Conservation (phyloP, 2,888 invertebrate genomes). For the Pimpla rufipes region DNA sequence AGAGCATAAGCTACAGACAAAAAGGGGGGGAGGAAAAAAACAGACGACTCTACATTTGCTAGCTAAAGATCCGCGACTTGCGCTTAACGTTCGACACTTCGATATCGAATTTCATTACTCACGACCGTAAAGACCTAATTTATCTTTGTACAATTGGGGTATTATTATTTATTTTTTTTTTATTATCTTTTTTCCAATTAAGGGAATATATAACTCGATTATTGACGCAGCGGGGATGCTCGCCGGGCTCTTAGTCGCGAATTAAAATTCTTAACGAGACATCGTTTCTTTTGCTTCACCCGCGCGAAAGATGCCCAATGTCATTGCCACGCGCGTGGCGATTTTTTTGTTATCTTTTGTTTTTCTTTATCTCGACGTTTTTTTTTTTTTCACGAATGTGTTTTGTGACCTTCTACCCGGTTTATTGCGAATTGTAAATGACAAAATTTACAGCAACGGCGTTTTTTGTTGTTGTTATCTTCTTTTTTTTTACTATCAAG, state of each 20-base stretch:
- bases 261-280: conserved; percentile 33
- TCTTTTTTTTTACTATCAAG: conserved; percentile 18
- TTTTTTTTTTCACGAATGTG: conserved; percentile 30
- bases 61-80: conserved; percentile 66
- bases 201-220: conserved; percentile 9
- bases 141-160: conserved; percentile 24
- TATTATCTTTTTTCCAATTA: conserved; percentile 12
- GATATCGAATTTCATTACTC: conserved; percentile 30
- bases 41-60: conserved; percentile 66
- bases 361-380: conserved; percentile 33
- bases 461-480: conserved; percentile 10
- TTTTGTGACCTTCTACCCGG: conserved; percentile 44
- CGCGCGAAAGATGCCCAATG: conserved; percentile 40
- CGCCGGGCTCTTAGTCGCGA: conserved; percentile 63
- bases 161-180: conserved; percentile 6
- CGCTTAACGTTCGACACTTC: conserved; percentile 24
- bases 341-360: conserved; percentile 7
- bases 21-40: conserved; percentile 36
- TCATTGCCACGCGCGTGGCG: conserved; percentile 4
- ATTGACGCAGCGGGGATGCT: conserved; percentile 54
- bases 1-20: conserved; percentile 33
- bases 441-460: conserved; percentile 62
- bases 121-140: conserved; percentile 14
- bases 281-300: conserved; percentile 4
- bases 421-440: conserved; percentile 62